phyloP scores from a whole-genome alignment of 1,140 invertebrate genomes.

The Achroia grisella region DNA sequence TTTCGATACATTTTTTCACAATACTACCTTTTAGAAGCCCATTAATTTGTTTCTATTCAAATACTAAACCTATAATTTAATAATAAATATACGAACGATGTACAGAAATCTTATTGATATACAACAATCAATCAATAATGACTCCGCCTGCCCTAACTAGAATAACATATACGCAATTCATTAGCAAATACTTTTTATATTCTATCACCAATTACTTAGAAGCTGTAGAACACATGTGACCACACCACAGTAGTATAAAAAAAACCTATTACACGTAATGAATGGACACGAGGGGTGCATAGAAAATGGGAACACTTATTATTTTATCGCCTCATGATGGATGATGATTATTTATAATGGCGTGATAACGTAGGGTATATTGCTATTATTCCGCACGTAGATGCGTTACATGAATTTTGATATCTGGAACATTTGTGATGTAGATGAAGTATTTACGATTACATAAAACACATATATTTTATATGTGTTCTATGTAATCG shows the following conservation, averaged over 20 bases:
- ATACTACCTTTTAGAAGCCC: no score
- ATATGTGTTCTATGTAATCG: no score
- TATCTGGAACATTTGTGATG: not conserved
- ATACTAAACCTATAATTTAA: no score
- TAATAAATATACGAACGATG: no score
- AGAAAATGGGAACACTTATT: constrained; percentile 52
- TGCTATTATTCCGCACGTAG: constrained; percentile 16
- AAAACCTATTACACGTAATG: constrained; percentile 42
- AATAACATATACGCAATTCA: not conserved
- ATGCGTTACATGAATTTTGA: not conserved
- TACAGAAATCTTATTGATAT: no score
- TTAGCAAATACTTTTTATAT: not conserved
- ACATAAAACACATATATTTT: no score
- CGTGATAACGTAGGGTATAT: not conserved
- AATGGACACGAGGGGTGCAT: constrained; percentile 43
- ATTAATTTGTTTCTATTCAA: no score
- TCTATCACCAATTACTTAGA: constrained; percentile 13
- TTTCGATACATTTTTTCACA: no score
- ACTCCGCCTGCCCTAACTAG: no score
- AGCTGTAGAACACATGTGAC: constrained; percentile 29
- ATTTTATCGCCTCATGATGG: constrained; percentile 54
- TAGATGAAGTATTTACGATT: no score
- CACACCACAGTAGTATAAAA: constrained; percentile 29
- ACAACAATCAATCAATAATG: no score
- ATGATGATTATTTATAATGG: constrained; percentile 16